Evolutionary conservation across 1,140 invertebrate genomes (phyloP), one percentile per base, ranked within the genome.

Genomic region (Drosophila serrata): DNA sequence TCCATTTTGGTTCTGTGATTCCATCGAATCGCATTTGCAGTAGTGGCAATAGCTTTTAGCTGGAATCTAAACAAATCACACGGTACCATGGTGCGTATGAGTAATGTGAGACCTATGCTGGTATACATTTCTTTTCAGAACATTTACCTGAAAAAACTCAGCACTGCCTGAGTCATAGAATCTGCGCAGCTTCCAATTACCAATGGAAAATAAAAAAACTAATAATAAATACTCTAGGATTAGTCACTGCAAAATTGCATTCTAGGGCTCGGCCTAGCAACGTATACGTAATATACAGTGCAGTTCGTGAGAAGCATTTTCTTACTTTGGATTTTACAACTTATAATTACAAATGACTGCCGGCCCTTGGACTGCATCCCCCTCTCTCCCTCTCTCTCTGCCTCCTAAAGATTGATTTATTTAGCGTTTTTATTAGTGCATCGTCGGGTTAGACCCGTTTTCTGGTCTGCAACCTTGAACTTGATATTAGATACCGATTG

Each of bases 111-210:
- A 79, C 67, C 39, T 65, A 72, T 51, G 43, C 39, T 72, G 67
- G 63, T 88, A 69, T 58, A 70, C 42, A 68, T 78, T 88, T 87
- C 74, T 67, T 67, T 67, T 67, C 67, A 51, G 46, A 40, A 56
- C 58, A 31, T 61, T 64, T 53, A 27, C 33, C 43, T 56, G 73
- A 67, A 61, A 77, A 57, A 49, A n/a, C n/a, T 49, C 29, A 70
- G 35, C 39, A 31, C 35, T 13, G 29, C 15, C 59, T 76, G 72
- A 76, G 33, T 76, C 74, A 49, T 74, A 78, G 67, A 82, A 82
- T 82, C 81, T 87, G 84, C 82, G 84, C 82, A 87, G 82, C 79
- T 80, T 88, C 84, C 80, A 88, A 87, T 87, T 87, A 88, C 84
- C 74, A 63, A 59, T 53, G 58, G 42, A 40, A 68, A 60, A 43